These are phyloP conservation scores for Papilio elwesi DNA, from an alignment of 2,888 invertebrate genomes.

Conservation along the genomic window DNA sequence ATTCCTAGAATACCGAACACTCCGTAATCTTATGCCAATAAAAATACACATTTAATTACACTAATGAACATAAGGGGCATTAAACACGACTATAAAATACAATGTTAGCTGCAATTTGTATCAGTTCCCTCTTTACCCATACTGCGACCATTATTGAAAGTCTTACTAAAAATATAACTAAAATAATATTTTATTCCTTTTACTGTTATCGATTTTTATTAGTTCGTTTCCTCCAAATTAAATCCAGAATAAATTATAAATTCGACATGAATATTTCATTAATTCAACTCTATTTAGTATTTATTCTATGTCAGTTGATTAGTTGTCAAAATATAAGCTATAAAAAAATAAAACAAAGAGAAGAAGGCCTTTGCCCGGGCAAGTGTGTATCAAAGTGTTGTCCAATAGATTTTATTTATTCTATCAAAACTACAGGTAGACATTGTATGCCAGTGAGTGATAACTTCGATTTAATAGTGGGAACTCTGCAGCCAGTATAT, in stretches of 20 bases:
- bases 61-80: slow-evolving; percentile 17
- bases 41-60: slow-evolving; percentile 35
- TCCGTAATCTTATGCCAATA: slow-evolving; percentile 21
- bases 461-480: slow-evolving; percentile 41
- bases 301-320: slow-evolving; percentile 2
- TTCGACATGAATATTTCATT: background rate
- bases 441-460: slow-evolving; percentile 37
- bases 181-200: background rate
- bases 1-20: slow-evolving; percentile 38
- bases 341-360: slow-evolving; percentile 43
- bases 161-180: background rate
- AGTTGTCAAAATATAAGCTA: slow-evolving; percentile 15
- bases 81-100: slow-evolving; percentile 21
- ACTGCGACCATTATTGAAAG: background rate
- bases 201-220: background rate
- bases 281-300: background rate
- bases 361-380: slow-evolving; percentile 39
- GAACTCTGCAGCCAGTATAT: slow-evolving; percentile 36
- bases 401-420: slow-evolving; percentile 50
- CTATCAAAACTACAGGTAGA: slow-evolving; percentile 29
- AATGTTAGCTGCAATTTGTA: slow-evolving; percentile 1
- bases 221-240: background rate
- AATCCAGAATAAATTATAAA: background rate
- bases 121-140: slow-evolving; percentile 13
- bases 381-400: slow-evolving; percentile 62